Evolutionary conservation across 1,140 invertebrate genomes (phyloP), one percentile per base, ranked within the genome.

Genomic region (Ostrea denselamellosa): DNA sequence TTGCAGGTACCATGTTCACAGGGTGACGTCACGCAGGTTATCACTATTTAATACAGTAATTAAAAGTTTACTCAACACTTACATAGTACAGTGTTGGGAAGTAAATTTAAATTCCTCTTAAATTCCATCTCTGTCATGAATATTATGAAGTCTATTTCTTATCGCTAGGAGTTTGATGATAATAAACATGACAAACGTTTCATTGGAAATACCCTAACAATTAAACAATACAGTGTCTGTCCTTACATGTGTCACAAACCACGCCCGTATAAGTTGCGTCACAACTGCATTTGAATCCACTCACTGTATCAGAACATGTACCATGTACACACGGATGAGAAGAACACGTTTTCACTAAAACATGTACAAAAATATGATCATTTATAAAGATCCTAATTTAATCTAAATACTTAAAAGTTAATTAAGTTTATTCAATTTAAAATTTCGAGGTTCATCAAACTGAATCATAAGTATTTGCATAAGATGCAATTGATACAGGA

Each of bases 241-340:
- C 8, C 65, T n/a, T 25, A 68, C 65, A 25, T 7, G n/a, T n/a
- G 8, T 68, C 22, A 68, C 65, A 68, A 8, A 10, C 22, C 19
- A 22, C n/a, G 25, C 65, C 65, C 9, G 19, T 68, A 10, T 68
- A 68, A 9, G 19, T 68, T 22, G 22, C 65, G 7, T 68, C 65
- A 68, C 65, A 68, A 4, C 4, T 22, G 25, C 65, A 68, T 22
- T 25, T 68, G 22, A 68, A 68, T 25, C 65, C 65, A 25, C 17
- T 22, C 22, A 4, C 4, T 22, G 65, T 25, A 10, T 68, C 65
- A 5, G 19, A n/a, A 25, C 65, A 68, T n/a, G 65, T 25, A n/a
- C 65, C 65, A 22, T 68, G 65, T 5, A 68, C n/a, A n/a, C 65
- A 68, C 8, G 65, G 65, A 25, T 68, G n/a, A 68, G 65, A 68